These are phyloP conservation scores for Sisor rabdophorus DNA, from an alignment of 2,113 vertebrate genomes.

Conservation along the genomic window DNA sequence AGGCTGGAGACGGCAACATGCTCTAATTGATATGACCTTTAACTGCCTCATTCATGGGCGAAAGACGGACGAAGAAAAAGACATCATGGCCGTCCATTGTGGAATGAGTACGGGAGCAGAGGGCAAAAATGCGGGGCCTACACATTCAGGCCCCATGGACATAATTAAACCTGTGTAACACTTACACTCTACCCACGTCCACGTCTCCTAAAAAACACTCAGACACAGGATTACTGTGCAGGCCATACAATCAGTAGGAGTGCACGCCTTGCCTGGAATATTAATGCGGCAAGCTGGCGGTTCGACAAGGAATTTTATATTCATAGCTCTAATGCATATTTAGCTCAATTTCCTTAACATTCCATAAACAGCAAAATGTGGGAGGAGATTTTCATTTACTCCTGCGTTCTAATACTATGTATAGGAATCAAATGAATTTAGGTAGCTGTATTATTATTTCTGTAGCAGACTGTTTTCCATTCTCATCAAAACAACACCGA, in stretches of 20 bases:
- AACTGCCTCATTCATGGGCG: constrained; percentile 72
- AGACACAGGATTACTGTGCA: constrained; percentile 55
- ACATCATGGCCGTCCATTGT: constrained; percentile 73
- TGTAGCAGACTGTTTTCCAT: not conserved
- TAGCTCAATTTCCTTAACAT: constrained; percentile 2
- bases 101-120: constrained; percentile 67
- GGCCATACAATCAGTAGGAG: constrained; percentile 59
- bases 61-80: constrained; percentile 67
- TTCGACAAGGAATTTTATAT: not conserved
- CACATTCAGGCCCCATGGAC: constrained; percentile 70
- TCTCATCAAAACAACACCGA: not conserved
- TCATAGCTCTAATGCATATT: constrained; percentile 27
- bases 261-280: constrained; percentile 54
- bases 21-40: constrained; percentile 81
- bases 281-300: constrained; percentile 54
- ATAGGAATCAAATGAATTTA: not conserved
- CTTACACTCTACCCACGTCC: constrained; percentile 62
- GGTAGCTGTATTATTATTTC: not conserved
- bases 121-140: constrained; percentile 62
- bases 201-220: constrained; percentile 59
- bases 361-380: not conserved
- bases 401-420: not conserved
- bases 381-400: not conserved
- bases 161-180: constrained; percentile 79
- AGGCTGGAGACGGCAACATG: constrained; percentile 74